A percentile compares a stretch with the other conserved stretches of the same genome.
Conservation (phyloP, 1,140 invertebrate genomes). For the Lineus longissimus region DNA sequence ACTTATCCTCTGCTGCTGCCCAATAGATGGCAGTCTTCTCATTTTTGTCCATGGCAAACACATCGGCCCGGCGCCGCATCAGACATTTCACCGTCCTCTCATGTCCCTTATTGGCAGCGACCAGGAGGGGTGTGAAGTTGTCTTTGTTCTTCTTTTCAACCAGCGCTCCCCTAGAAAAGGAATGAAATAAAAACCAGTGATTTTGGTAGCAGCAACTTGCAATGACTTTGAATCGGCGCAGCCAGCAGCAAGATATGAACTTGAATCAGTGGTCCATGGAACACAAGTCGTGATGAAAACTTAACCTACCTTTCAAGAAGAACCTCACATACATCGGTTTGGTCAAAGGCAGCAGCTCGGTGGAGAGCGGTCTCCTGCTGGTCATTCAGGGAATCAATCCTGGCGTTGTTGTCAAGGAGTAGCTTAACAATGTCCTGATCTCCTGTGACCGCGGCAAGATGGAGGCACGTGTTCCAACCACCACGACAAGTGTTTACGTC, state of each 20-base stretch:
- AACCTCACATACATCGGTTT: constrained; percentile 48
- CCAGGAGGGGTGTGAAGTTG: constrained; percentile 56
- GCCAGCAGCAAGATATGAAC: no score
- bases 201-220: no score
- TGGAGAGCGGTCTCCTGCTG: constrained; percentile 55
- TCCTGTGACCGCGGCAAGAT: constrained; percentile 53
- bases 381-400: constrained; percentile 53
- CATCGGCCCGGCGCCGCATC: constrained; percentile 42
- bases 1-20: constrained; percentile 50
- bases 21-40: constrained; percentile 53
- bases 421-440: constrained; percentile 46
- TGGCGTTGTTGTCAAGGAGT: constrained; percentile 49
- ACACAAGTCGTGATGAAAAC: no score
- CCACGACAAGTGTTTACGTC: constrained; percentile 50
- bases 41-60: constrained; percentile 48
- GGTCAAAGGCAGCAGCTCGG: constrained; percentile 50
- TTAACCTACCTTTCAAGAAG: constrained; percentile 45
- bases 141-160: constrained; percentile 52
- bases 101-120: constrained; percentile 51
- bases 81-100: constrained; percentile 42
- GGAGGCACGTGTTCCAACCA: constrained; percentile 50
- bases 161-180: constrained; percentile 40
- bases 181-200: no score
- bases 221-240: no score
- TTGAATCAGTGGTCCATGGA: no score